phyloP scores from a whole-genome alignment of 2,113 vertebrate genomes.

The Brachirus orientalis region DNA sequence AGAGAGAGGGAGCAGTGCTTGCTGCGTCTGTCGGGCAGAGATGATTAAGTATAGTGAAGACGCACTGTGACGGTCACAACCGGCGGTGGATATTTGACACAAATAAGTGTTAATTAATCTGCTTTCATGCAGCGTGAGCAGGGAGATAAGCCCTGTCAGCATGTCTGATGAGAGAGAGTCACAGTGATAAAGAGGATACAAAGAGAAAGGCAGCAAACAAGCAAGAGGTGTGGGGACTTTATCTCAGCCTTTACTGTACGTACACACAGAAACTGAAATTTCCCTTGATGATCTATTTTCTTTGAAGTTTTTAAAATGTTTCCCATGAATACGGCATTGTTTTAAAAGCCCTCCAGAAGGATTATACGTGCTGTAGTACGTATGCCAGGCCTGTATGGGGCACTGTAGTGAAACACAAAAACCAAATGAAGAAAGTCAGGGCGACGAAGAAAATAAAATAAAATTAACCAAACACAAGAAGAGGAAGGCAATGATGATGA shows the following conservation, averaged over 20 bases:
- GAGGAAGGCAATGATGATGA: too few relatives aligned
- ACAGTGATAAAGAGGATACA: not conserved
- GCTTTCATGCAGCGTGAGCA: constrained; percentile 73
- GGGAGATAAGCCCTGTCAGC: constrained; percentile 73
- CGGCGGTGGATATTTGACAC: constrained; percentile 74
- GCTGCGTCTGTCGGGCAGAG: constrained; percentile 22
- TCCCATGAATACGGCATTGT: too few relatives aligned
- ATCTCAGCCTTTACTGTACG: constrained; percentile 7
- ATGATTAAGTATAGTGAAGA: constrained; percentile 67
- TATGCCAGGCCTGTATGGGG: too few relatives aligned
- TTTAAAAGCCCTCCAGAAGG: too few relatives aligned
- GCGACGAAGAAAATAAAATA: too few relatives aligned
- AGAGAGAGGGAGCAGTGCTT: constrained; percentile 14
- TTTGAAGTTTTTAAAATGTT: too few relatives aligned
- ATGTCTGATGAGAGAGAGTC: constrained; percentile 65
- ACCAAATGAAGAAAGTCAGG: too few relatives aligned
- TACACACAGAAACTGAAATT: too few relatives aligned
- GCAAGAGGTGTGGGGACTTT: not conserved
- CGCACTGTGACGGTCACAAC: constrained; percentile 65
- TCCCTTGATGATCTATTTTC: too few relatives aligned
- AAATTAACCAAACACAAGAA: too few relatives aligned
- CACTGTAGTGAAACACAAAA: too few relatives aligned
- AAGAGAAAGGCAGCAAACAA: not conserved
- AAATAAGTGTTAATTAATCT: constrained; percentile 80
- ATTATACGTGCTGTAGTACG: too few relatives aligned